These are phyloP conservation scores for Chloromyia formosa DNA, from an alignment of 2,888 invertebrate species.

Conservation along the genomic window DNA sequence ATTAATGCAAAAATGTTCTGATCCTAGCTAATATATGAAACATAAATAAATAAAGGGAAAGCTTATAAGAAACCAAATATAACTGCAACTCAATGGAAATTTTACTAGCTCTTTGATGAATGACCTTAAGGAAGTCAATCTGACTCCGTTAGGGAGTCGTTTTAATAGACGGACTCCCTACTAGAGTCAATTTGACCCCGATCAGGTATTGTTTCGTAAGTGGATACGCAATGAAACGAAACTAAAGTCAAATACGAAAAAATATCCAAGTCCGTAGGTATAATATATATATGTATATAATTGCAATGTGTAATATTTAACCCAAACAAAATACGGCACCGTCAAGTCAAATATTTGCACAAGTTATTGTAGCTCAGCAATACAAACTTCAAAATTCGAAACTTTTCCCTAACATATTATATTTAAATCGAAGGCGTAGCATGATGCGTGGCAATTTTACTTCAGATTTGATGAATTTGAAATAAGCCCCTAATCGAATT, in stretches of 20 bases:
- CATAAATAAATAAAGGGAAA: neutral
- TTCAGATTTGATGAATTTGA: no score
- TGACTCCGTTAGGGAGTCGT: slow-evolving; percentile 98
- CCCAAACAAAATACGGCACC: no score
- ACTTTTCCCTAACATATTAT: no score
- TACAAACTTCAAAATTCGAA: no score
- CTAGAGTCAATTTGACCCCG: slow-evolving; percentile 98
- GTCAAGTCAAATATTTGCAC: no score
- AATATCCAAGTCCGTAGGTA: no score
- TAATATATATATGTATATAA: no score
- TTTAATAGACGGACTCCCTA: slow-evolving; percentile 92
- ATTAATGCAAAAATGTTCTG: neutral
- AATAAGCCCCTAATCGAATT: no score
- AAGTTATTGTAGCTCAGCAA: no score
- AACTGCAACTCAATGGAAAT: neutral
- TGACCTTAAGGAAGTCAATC: slow-evolving; percentile 90
- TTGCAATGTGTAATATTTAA: no score
- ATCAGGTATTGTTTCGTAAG: slow-evolving; percentile 67
- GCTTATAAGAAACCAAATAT: neutral
- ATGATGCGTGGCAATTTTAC: no score
- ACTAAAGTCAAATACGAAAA: slow-evolving; percentile 1
- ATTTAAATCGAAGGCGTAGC: no score
- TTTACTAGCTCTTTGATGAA: slow-evolving; percentile 62
- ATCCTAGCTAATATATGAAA: neutral
- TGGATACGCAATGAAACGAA: neutral